Conservation (phyloP, 2,797 vertebrate species). For the Lagorchestes hirsutus region DNA sequence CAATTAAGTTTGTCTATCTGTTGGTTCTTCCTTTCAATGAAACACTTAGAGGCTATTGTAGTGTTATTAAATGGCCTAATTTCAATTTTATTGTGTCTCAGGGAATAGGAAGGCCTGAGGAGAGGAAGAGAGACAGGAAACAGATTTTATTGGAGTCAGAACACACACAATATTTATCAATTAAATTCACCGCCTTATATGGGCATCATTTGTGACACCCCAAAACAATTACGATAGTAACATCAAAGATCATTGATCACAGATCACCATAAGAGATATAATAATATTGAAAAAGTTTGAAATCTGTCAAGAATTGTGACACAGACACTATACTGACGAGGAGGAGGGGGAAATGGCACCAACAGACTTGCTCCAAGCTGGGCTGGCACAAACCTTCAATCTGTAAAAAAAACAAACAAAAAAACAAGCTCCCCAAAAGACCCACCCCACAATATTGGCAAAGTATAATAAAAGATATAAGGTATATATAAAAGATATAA, state of each 20-base stretch:
- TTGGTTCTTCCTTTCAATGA: not conserved
- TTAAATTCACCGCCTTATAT: no score
- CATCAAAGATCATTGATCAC: no score
- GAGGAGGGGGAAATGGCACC: not conserved
- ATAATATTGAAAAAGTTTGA: not conserved
- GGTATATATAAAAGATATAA: not conserved
- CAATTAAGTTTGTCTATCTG: not conserved
- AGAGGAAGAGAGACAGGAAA: no score
- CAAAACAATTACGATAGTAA: no score
- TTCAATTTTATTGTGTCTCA: not conserved
- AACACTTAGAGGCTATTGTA: no score
- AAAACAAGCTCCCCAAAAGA: no score
- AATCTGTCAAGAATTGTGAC: not conserved
- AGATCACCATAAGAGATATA: not conserved
- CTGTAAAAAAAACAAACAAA: not conserved
- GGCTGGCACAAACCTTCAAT: not conserved
- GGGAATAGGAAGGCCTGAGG: not conserved
- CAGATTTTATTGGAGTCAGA: no score
- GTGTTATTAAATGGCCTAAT: not conserved
- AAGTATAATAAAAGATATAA: not conserved
- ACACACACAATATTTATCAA: no score
- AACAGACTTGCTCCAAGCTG: not conserved
- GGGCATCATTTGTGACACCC: no score
- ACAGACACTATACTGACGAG: not conserved
- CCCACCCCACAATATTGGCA: no score